A percentile compares a stretch with the other conserved stretches of the same genome.
phyloP scores from a whole-genome alignment of 1,140 invertebrate genomes.

The Argopecten irradians region DNA sequence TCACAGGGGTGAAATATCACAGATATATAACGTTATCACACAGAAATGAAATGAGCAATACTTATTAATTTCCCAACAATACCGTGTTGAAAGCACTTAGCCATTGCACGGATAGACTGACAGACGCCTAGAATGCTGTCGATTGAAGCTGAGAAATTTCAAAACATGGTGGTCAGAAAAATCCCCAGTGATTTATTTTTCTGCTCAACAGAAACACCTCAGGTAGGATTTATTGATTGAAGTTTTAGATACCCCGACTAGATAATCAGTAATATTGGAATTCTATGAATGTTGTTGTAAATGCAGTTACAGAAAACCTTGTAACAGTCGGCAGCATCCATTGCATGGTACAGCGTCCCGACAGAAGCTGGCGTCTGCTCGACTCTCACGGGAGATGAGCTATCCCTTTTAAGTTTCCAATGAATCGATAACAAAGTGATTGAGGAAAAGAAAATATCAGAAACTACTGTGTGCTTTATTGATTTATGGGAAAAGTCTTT shows the following conservation, averaged over 20 bases:
- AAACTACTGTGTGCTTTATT: neutral
- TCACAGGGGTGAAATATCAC: neutral
- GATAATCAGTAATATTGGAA: neutral
- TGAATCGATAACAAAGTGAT: neutral
- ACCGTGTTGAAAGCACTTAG: neutral
- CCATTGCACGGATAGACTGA: neutral
- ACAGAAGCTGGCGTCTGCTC: neutral
- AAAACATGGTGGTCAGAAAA: neutral
- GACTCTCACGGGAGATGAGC: neutral
- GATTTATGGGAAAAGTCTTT: neutral
- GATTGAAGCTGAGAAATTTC: neutral
- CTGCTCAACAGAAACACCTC: neutral
- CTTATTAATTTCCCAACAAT: neutral
- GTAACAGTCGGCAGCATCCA: neutral
- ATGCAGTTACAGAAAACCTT: neutral
- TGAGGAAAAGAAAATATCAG: neutral
- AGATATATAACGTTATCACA: neutral
- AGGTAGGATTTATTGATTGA: neutral
- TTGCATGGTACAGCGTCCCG: neutral
- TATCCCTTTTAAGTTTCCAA: constrained; percentile 1
- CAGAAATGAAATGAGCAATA: neutral
- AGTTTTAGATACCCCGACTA: neutral
- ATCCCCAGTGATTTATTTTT: neutral
- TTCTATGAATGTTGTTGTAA: neutral
- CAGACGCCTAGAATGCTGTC: neutral